These are phyloP conservation scores for Poecilia latipinna DNA, from an alignment of 2,113 vertebrate species.

Conservation along the genomic window DNA sequence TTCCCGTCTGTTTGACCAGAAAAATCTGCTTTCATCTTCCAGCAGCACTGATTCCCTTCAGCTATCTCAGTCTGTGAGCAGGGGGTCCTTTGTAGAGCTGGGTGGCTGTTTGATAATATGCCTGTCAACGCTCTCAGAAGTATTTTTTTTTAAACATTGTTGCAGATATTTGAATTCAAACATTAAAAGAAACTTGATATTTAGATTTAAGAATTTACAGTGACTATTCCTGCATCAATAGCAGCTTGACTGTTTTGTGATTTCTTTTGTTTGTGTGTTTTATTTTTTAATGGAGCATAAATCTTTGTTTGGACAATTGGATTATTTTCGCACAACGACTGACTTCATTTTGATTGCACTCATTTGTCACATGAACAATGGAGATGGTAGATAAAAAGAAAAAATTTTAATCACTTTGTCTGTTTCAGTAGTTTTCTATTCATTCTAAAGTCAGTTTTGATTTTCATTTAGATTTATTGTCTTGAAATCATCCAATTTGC, in stretches of 20 bases:
- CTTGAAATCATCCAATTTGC: no score
- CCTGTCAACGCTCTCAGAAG: constrained; percentile 40
- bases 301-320: no score
- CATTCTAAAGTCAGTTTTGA: no score
- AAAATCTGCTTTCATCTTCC: constrained; percentile 55
- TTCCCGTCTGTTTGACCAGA: constrained; percentile 50
- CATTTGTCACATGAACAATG: no score
- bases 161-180: neutral
- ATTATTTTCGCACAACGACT: neutral
- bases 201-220: neutral
- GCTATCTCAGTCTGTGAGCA: neutral
- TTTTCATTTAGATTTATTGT: no score
- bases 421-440: no score
- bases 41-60: constrained; percentile 20
- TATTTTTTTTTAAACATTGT: neutral
- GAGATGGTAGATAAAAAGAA: neutral
- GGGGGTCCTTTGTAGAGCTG: constrained; percentile 56
- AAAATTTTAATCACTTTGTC: no score
- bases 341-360: neutral
- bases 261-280: neutral
- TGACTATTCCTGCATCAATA: neutral
- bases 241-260: neutral
- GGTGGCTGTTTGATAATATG: constrained; percentile 48
- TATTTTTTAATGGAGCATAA: no score
- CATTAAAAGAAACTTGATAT: neutral